phyloP scores from a whole-genome alignment of 2,113 vertebrate species.

The Python bivittatus region DNA sequence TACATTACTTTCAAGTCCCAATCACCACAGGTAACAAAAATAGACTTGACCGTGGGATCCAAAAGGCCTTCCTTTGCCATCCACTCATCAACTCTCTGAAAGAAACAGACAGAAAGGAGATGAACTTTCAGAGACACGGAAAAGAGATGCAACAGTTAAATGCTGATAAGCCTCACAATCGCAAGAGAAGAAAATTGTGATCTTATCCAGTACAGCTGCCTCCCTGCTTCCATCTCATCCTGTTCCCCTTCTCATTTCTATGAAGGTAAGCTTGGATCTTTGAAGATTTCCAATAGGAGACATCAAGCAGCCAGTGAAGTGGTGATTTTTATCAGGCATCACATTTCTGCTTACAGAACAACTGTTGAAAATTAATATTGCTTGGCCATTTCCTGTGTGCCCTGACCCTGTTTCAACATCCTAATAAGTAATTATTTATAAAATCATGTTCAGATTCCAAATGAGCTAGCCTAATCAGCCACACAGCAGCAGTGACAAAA shows the following conservation, averaged over 20 bases:
- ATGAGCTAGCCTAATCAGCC: not conserved
- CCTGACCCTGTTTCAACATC: not conserved
- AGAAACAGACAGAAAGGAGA: slow-evolving; percentile 74
- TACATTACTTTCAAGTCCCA: slow-evolving; percentile 89
- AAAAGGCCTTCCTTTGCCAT: slow-evolving; percentile 85
- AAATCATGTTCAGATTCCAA: not conserved
- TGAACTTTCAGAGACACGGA: slow-evolving; percentile 66
- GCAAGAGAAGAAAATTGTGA: slow-evolving; percentile 74
- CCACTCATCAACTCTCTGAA: slow-evolving; percentile 86
- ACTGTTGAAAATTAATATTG: slow-evolving; percentile 40
- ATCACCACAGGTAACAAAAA: slow-evolving; percentile 88
- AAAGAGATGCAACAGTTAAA: slow-evolving; percentile 69
- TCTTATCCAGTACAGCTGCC: slow-evolving; percentile 59
- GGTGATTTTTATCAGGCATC: slow-evolving; percentile 62
- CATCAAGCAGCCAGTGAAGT: slow-evolving; percentile 64
- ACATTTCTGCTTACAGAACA: slow-evolving; percentile 49
- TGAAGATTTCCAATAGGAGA: slow-evolving; percentile 71
- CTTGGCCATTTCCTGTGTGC: slow-evolving; percentile 15
- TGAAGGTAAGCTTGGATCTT: slow-evolving; percentile 64
- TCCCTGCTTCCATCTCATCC: slow-evolving; percentile 55
- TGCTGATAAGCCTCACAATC: slow-evolving; percentile 74
- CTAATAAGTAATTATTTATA: not conserved
- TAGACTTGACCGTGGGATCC: slow-evolving; percentile 85
- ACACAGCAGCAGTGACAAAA: not conserved
- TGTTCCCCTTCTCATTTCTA: slow-evolving; percentile 63